Evolutionary conservation across 2,113 vertebrate genomes (phyloP), one percentile per base, ranked within the genome.

Genomic region (Tenebrosternarchus preto): DNA sequence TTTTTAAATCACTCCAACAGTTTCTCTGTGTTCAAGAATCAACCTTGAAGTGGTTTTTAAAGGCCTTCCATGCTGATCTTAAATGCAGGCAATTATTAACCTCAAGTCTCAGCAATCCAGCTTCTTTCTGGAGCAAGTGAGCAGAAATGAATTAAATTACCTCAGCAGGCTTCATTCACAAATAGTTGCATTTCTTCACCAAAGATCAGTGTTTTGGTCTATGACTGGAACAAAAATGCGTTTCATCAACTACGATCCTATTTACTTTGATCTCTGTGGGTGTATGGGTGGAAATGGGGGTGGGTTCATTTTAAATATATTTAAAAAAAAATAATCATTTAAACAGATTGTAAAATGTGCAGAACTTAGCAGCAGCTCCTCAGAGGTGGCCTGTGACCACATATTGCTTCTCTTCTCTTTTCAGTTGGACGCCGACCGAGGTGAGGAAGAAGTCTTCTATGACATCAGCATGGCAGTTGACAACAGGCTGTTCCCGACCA

Each of bases 381-480:
- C 1, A 4, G 11, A 12, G 43, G 5, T 46, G 43, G 8, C 1
- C 4, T 46, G 5, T 46, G 43, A 46, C 43, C 43, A 46, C 43
- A 46, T 12, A 1, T 43, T 46, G 0, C 60, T 19, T 76, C 70
- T 73, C 46, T 79, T 81, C 75, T 87, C 78, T 60, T 77, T 81
- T 59, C 72, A 99, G 97, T 91, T 98, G 87, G 97, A 99, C 1
- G 97, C 97, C 0, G 97, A 98, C 87, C 92, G 97, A 82, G 94
- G 98, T 0, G 97, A 99, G 82, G 97, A 99, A 82, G 96, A 98
- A 78, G 95, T 99, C 24, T 99, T 99, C 92, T 91, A 80, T 88
- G 97, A 99, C 90, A 98, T 99, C 92, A 95, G 96, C 43, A 73
- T 91, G 61, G 96, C 96, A 2, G 90, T 99, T 82, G 96, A 98